These are phyloP conservation scores for Brachyrhaphis roseni DNA, from an alignment of 2,797 vertebrate species.

Conservation along the genomic window DNA sequence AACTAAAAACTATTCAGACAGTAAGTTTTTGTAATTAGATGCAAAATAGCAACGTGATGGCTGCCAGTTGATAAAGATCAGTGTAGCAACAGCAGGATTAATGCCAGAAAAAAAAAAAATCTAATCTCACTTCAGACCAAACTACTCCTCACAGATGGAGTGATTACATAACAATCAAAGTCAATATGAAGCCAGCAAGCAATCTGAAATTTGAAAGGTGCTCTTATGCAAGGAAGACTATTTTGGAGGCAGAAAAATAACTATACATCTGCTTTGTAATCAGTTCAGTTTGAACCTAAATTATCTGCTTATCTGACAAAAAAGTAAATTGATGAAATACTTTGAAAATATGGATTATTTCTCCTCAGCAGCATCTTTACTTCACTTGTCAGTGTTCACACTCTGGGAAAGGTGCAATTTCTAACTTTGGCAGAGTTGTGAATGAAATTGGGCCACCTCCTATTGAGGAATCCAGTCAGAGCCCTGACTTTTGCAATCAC, in stretches of 20 bases:
- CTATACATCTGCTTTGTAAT: slow-evolving; percentile 14
- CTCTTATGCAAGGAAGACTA: slow-evolving; percentile 11
- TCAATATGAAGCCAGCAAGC: slow-evolving; percentile 16
- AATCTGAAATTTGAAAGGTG: slow-evolving; percentile 16
- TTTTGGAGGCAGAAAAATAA: neutral
- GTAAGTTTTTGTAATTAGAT: neutral
- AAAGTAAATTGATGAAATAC: neutral
- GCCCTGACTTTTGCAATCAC: slow-evolving; percentile 38
- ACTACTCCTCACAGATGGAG: slow-evolving; percentile 55
- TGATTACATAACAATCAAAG: slow-evolving; percentile 46
- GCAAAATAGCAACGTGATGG: neutral
- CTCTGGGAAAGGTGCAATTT: slow-evolving; percentile 40
- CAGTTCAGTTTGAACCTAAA: neutral
- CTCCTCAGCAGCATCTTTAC: slow-evolving; percentile 23
- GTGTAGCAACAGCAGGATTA: slow-evolving; percentile 34
- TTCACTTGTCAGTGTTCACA: slow-evolving; percentile 39
- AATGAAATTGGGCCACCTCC: slow-evolving; percentile 64
- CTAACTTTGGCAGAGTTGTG: slow-evolving; percentile 36
- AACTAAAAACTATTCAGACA: neutral
- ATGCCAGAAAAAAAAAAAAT: slow-evolving; percentile 45
- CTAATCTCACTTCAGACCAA: slow-evolving; percentile 49
- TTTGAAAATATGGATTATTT: neutral
- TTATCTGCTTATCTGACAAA: neutral
- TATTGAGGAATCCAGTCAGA: slow-evolving; percentile 45
- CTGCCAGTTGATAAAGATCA: slow-evolving; percentile 40